Evolutionary conservation across 1,140 invertebrate species (phyloP).

Genomic region (Copidosoma floridanum): DNA sequence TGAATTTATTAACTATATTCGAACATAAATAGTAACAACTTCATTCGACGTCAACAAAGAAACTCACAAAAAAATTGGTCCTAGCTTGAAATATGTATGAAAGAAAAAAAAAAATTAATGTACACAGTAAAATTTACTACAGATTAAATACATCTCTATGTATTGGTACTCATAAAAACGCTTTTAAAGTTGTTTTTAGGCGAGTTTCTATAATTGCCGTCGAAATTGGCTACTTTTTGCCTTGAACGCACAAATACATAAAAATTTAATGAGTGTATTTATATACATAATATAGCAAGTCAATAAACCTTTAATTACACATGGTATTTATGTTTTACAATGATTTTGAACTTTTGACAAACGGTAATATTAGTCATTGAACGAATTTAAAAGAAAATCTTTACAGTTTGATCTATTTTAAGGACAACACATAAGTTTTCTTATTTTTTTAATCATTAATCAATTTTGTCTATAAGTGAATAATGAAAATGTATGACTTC

Average conservation of each 20-base stretch:
- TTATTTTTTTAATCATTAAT: too few species aligned
- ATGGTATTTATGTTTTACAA: conserved; percentile 7
- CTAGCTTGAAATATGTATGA: too few species aligned
- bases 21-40: conserved; percentile 4
- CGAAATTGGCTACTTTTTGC: not conserved
- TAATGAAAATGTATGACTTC: not conserved
- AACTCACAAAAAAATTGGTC: not conserved
- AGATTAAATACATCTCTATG: too few species aligned
- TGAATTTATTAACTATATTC: conserved; percentile 14
- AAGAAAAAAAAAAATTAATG: not conserved
- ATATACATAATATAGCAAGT: conserved; percentile 19
- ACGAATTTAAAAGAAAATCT: too few species aligned
- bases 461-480: too few species aligned
- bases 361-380: too few species aligned
- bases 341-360: not conserved
- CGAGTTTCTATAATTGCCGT: conserved; percentile 10
- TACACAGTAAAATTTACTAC: not conserved
- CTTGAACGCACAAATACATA: not conserved
- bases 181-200: conserved; percentile 8
- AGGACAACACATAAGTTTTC: too few species aligned
- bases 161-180: too few species aligned
- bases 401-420: too few species aligned
- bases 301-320: conserved; percentile 3
- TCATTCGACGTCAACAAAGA: conserved; percentile 4
- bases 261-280: too few species aligned